Percentiles rank a stretch among this genome's conserved stretches.
phyloP scores from a whole-genome alignment of 2,888 invertebrate genomes.

The Allolobophora icterica region DNA sequence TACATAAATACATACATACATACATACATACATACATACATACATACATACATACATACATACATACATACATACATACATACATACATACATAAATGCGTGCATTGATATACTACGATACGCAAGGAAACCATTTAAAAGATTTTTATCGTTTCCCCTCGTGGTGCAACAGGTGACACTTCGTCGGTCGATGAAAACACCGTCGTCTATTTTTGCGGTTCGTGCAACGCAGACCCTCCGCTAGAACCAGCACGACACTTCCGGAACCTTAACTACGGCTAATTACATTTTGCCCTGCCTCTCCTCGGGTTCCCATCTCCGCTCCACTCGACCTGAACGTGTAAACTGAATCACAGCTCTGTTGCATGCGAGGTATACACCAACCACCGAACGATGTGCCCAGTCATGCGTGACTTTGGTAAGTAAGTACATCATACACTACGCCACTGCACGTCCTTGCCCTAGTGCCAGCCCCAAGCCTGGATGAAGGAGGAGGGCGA shows the following conservation, averaged over 20 bases:
- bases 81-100: too few species aligned
- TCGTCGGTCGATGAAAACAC: background rate
- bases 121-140: background rate
- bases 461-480: too few species aligned
- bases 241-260: background rate
- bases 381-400: background rate
- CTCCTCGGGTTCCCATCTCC: background rate
- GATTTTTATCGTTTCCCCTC: background rate
- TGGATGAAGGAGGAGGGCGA: too few species aligned
- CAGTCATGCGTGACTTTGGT: background rate
- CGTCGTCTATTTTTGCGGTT: background rate
- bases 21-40: background rate
- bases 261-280: background rate
- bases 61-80: background rate
- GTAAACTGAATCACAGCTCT: background rate
- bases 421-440: background rate
- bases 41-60: background rate
- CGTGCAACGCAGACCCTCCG: background rate
- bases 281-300: background rate
- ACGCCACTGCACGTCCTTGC: too few species aligned
- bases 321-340: background rate
- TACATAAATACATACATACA: too few species aligned
- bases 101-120: background rate
- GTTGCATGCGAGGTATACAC: background rate
- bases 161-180: background rate